Conservation (phyloP, 2,888 invertebrate species). For the Lithophane semibrunnea region DNA sequence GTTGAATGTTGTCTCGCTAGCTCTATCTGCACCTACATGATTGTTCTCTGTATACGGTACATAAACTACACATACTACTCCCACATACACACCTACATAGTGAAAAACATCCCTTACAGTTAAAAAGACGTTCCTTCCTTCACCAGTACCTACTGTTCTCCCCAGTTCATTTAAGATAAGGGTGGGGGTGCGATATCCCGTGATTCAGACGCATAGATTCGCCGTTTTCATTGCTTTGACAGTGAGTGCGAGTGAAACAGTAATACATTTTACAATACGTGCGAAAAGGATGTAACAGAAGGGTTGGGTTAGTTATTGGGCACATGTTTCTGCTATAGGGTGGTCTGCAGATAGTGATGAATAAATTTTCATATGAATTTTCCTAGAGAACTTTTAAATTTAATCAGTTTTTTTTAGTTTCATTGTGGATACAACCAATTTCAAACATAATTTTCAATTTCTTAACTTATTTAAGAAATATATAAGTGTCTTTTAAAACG, state of each 20-base stretch:
- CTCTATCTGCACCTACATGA: not conserved
- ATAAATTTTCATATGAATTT: constrained; percentile 75
- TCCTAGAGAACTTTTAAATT: constrained; percentile 50
- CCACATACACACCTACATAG: constrained; percentile 39
- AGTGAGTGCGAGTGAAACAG: constrained; percentile 80
- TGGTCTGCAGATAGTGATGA: constrained; percentile 76
- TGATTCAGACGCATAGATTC: constrained; percentile 89
- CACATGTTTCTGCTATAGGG: constrained; percentile 79
- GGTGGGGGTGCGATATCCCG: constrained; percentile 81
- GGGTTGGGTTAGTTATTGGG: constrained; percentile 86
- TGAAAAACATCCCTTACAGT: constrained; percentile 64
- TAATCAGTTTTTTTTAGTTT: constrained; percentile 13
- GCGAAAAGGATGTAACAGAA: constrained; percentile 77
- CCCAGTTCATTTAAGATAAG: constrained; percentile 89
- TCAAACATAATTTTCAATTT: not conserved
- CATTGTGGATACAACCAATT: not conserved
- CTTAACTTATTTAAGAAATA: not conserved
- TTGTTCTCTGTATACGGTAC: not conserved
- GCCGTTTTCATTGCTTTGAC: constrained; percentile 87
- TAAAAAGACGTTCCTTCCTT: constrained; percentile 67
- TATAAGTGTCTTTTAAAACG: not conserved
- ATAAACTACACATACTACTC: constrained; percentile 37
- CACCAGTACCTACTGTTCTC: constrained; percentile 78
- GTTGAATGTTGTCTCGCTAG: not conserved
- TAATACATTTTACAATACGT: constrained; percentile 71